Conservation (phyloP, 1,140 invertebrate species). For the Onthophagus taurus region DNA sequence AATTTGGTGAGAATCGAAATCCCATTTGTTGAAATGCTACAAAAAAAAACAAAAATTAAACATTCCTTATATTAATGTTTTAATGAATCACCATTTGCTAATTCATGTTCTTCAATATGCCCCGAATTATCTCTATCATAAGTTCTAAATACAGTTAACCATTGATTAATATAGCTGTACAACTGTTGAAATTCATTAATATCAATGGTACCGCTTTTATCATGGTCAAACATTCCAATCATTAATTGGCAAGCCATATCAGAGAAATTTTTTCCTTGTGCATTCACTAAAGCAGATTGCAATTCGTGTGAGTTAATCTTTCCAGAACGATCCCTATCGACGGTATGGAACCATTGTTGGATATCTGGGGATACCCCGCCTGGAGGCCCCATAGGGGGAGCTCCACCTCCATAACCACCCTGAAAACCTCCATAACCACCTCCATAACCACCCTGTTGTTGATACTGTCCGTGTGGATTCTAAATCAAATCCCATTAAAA, state of each 20-base stretch:
- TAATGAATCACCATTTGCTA: conserved; percentile 53
- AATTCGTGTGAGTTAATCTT: conserved; percentile 69
- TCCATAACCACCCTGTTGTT: conserved; percentile 5
- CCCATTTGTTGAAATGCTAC: conserved; percentile 79
- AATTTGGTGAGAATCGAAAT: conserved; percentile 72
- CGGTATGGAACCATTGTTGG: conserved; percentile 71
- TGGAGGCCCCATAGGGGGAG: neutral
- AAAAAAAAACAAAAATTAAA: conserved; percentile 24
- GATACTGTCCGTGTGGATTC: no score
- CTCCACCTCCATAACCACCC: conserved; percentile 1
- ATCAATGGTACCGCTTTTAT: conserved; percentile 79
- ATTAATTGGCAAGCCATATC: conserved; percentile 78
- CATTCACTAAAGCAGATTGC: conserved; percentile 75
- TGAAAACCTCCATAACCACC: neutral
- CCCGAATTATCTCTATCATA: conserved; percentile 78
- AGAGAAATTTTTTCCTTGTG: conserved; percentile 77
- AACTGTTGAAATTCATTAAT: conserved; percentile 77
- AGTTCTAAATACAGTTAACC: conserved; percentile 71
- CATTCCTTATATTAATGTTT: conserved; percentile 4
- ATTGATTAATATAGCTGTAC: conserved; percentile 83
- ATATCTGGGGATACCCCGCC: conserved; percentile 53
- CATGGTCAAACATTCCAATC: conserved; percentile 87
- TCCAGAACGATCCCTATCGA: conserved; percentile 75
- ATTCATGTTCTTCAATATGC: conserved; percentile 69
- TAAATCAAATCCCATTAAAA: no score